phyloP scores from a whole-genome alignment of 2,113 vertebrate genomes.

The Pagrus major region DNA sequence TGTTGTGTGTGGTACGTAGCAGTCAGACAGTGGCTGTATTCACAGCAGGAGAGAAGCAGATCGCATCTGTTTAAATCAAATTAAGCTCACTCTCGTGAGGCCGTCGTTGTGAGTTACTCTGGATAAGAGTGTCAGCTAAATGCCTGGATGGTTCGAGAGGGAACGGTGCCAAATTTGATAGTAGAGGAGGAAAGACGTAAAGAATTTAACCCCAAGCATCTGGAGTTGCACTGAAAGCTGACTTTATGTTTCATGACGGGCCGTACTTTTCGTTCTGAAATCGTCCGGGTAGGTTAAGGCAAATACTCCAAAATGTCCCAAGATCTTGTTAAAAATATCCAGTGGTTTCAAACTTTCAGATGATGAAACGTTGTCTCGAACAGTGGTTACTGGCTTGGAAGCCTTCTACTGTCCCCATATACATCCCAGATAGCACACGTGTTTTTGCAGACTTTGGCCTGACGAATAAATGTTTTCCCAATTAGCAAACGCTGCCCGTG shows the following conservation, averaged over 20 bases:
- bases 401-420: too few relatives aligned
- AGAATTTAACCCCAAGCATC: not conserved
- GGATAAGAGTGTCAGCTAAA: slow-evolving; percentile 36
- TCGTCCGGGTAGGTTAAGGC: too few relatives aligned
- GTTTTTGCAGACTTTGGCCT: too few relatives aligned
- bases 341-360: too few relatives aligned
- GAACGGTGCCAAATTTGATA: not conserved
- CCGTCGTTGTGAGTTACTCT: not conserved
- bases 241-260: not conserved
- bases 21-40: slow-evolving; percentile 41
- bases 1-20: not conserved
- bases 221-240: not conserved
- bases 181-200: not conserved
- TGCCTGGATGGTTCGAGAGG: not conserved
- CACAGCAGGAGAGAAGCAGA: slow-evolving; percentile 28
- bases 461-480: too few relatives aligned
- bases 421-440: too few relatives aligned
- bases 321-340: too few relatives aligned
- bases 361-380: too few relatives aligned
- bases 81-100: slow-evolving; percentile 10
- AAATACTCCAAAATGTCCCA: too few relatives aligned
- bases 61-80: slow-evolving; percentile 40
- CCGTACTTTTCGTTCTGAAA: too few relatives aligned
- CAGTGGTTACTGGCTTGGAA: too few relatives aligned
- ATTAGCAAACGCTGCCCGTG: too few relatives aligned